Evolutionary conservation across 2,113 vertebrate genomes (phyloP).

Genomic region (Oceanodroma tethys): DNA sequence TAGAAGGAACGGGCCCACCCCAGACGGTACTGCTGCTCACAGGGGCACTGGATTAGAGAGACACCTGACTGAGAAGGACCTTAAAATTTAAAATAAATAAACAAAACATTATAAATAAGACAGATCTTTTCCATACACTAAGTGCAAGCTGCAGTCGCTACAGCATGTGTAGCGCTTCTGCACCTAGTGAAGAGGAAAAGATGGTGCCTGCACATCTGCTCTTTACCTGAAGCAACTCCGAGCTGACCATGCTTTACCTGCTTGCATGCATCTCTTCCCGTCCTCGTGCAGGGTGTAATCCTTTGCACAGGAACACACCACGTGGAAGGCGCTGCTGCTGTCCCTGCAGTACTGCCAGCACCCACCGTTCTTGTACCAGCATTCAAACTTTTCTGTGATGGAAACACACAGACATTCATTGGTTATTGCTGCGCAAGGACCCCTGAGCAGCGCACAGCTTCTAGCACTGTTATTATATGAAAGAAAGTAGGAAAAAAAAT

Average conservation of each 20-base stretch:
- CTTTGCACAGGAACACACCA: slow-evolving; percentile 66
- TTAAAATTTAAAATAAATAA: background rate
- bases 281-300: slow-evolving; percentile 66
- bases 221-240: background rate
- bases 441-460: background rate
- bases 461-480: rapidly evolving
- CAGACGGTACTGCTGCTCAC: background rate
- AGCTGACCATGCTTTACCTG: slow-evolving; percentile 14
- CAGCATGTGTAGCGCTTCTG: background rate
- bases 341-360: slow-evolving; percentile 79
- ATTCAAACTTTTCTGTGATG: slow-evolving; percentile 62
- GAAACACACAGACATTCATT: background rate
- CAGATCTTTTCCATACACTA: background rate
- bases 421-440: rapidly evolving
- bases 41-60: background rate
- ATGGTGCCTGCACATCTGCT: background rate
- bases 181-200: background rate
- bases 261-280: slow-evolving; percentile 44
- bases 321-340: background rate
- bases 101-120: background rate
- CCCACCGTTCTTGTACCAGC: slow-evolving; percentile 74
- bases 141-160: background rate
- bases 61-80: background rate
- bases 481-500: background rate
- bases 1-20: background rate